A percentile compares a stretch with the other conserved stretches of the same genome.
Evolutionary conservation across 2,888 invertebrate species (phyloP).

Genomic region (Bellardia bayeri): DNA sequence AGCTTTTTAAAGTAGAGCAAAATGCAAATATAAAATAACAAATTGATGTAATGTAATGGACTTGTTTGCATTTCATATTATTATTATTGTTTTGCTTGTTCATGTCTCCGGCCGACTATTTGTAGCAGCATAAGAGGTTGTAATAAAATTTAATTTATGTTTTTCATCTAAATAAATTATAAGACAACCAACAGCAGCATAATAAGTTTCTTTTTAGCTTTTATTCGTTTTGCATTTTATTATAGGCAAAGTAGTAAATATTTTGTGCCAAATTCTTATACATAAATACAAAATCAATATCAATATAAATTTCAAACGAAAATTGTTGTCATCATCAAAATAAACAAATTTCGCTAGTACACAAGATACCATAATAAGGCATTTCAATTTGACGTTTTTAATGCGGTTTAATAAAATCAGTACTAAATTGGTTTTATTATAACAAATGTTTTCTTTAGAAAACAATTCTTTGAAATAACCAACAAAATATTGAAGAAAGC

Average conservation of each 20-base stretch:
- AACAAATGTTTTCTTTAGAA: too few relatives aligned
- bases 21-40: conserved; percentile 53
- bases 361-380: too few relatives aligned
- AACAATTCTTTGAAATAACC: too few relatives aligned
- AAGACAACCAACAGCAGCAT: background rate
- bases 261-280: background rate
- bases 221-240: too few relatives aligned
- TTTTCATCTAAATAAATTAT: conserved; percentile 15
- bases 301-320: background rate
- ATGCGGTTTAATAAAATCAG: too few relatives aligned
- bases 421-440: too few relatives aligned
- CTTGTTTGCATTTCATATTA: conserved; percentile 13
- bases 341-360: too few relatives aligned
- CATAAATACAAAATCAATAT: conserved; percentile 1
- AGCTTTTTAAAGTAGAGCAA: conserved; percentile 38
- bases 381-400: too few relatives aligned
- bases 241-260: too few relatives aligned
- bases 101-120: background rate
- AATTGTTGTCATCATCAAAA: background rate
- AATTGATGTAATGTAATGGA: conserved; percentile 31
- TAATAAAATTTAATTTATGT: conserved; percentile 44
- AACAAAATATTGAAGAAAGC: too few relatives aligned
- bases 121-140: background rate
- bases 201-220: too few relatives aligned
- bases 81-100: background rate